Evolutionary conservation across 53 echinoderm and acorn worm genomes (phyloP), one percentile per base, ranked within the genome.

Genomic region (Mesocentrotus franciscanus): DNA sequence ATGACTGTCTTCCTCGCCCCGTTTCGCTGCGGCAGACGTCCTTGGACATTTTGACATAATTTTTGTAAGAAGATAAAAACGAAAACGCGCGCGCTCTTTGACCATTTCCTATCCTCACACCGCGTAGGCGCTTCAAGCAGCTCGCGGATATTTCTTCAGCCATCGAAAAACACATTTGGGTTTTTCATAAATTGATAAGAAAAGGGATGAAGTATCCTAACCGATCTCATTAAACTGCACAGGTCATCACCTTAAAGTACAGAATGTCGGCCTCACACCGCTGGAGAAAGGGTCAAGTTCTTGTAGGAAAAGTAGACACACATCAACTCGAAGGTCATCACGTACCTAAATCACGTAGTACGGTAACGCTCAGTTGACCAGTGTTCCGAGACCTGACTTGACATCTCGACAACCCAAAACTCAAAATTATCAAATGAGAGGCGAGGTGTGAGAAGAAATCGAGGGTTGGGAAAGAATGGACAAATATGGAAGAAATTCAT

Each of bases 191-290:
- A 27, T 62, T 29, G 22, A 61, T 32, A 58, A 91, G 90, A 39
- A 90, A 33, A 11, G 10, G 91, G 91, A 61, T 91, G 61, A 91
- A 91, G 58, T 91, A 27, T 87, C 58, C n/a, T n/a, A 13, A 24
- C 58, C 20, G 29, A 75, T 56, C 92, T 92, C 92, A 92, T 92
- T 92, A 92, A 87, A 66, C 36, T 72, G 75, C 24, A 92, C 11
- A 75, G 92, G 92, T 92, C 92, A 92, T 71, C 92, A 75, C 71
- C 71, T 71, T 35, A 92, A 92, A 92, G 92, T 92, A 70, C 92
- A 92, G 75, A 36, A 71, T 72, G 24, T 42, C 74, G 57, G 72
- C 72, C 39, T 29, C 71, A 74, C 92, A 56, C 92, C 34, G 92
- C 57, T 92, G 56, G 92, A 92, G 74, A 72, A 75, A 15, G 92